Percentiles rank a stretch among this genome's conserved stretches.
phyloP scores from a whole-genome alignment of 1,140 invertebrate genomes.

The Magallana ariakensis region DNA sequence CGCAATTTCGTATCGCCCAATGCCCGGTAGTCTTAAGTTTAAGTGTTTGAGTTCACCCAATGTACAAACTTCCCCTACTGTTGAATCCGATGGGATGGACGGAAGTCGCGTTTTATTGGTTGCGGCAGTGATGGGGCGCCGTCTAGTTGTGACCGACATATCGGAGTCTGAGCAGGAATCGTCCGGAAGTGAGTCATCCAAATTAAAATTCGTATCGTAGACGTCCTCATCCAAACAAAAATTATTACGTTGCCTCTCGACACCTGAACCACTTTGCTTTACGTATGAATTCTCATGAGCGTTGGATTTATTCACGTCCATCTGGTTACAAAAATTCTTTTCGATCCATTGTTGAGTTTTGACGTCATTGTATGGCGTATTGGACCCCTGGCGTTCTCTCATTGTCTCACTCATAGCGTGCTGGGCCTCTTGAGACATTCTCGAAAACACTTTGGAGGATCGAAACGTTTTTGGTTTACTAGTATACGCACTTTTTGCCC shows the following conservation, averaged over 20 bases:
- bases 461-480: background rate
- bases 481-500: conserved; percentile 41
- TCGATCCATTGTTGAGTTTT: background rate
- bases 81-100: conserved; percentile 49
- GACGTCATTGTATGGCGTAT: conserved; percentile 1
- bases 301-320: background rate
- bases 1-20: conserved; percentile 48
- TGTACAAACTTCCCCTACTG: conserved; percentile 21
- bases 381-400: conserved; percentile 49
- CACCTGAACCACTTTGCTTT: background rate
- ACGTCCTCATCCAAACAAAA: conserved; percentile 9
- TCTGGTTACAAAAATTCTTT: background rate
- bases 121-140: conserved; percentile 22
- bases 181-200: conserved; percentile 16
- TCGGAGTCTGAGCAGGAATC: conserved; percentile 49
- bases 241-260: background rate
- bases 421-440: conserved; percentile 70
- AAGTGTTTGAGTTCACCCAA: conserved; percentile 31
- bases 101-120: conserved; percentile 53
- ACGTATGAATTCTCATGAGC: background rate
- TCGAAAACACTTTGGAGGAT: conserved; percentile 57
- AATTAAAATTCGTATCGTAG: conserved; percentile 6
- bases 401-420: conserved; percentile 65
- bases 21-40: conserved; percentile 53
- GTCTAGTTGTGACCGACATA: conserved; percentile 38